phyloP scores from a whole-genome alignment of 2,113 vertebrate species.

The Rana temporaria region DNA sequence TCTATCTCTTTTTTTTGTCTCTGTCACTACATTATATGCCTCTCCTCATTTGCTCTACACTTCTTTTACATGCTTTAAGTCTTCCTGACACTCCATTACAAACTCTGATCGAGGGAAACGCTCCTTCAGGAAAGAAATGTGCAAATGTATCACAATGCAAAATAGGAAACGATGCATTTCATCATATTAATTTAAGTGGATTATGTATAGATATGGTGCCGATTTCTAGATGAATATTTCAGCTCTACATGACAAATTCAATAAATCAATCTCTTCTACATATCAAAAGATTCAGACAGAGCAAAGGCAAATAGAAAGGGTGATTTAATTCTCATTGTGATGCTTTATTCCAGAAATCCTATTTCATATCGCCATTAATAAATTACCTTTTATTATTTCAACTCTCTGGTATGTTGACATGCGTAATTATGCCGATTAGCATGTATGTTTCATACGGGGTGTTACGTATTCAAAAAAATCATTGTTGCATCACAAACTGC shows the following conservation, averaged over 20 bases:
- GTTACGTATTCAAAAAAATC: not conserved
- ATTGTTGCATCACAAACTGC: too few relatives aligned
- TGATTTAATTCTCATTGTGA: slow-evolving; percentile 34
- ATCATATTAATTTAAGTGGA: slow-evolving; percentile 48
- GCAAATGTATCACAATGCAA: slow-evolving; percentile 56
- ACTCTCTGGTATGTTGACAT: not conserved
- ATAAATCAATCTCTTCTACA: slow-evolving; percentile 52
- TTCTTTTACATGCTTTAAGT: slow-evolving; percentile 47
- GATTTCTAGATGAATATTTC: slow-evolving; percentile 47
- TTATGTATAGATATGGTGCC: slow-evolving; percentile 52
- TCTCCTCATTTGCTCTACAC: slow-evolving; percentile 30
- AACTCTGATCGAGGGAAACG: slow-evolving; percentile 36
- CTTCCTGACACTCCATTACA: slow-evolving; percentile 52
- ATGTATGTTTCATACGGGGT: not conserved
- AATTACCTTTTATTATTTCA: not conserved
- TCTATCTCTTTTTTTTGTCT: not conserved
- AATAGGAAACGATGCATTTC: slow-evolving; percentile 49
- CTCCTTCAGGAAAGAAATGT: slow-evolving; percentile 40
- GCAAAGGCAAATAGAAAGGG: slow-evolving; percentile 25
- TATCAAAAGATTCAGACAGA: slow-evolving; percentile 38
- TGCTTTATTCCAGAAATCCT: slow-evolving; percentile 16
- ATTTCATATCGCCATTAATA: slow-evolving; percentile 34
- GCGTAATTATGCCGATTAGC: not conserved
- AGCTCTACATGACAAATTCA: slow-evolving; percentile 50
- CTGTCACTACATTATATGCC: slow-evolving; percentile 8